Evolutionary conservation across 2,113 vertebrate species (phyloP), one percentile per base, ranked within the genome.

Genomic region (Actenoides hombroni): DNA sequence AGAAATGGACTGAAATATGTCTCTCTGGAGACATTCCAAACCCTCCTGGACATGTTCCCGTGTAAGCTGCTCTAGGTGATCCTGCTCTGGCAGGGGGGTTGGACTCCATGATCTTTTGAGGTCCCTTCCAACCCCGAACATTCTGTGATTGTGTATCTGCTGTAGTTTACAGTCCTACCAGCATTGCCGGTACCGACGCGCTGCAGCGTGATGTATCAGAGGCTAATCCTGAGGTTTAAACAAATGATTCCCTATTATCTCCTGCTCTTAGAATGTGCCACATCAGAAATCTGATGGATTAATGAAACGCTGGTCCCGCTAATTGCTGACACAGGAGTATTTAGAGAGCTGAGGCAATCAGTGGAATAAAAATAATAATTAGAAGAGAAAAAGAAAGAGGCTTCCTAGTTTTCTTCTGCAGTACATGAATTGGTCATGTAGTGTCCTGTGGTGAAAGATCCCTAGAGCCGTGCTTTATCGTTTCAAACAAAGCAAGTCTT

Each of bases 241-340:
- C 94, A 95, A 97, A 97, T 21, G 88, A 97, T 95, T 97, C 96
- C 90, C 97, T 92, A 91, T 98, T 98, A 98, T 98, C 98, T 97
- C 97, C 88, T 69, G 79, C 88, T 79, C 97, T 98, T 97, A 97
- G 97, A 98, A 98, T 97, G 97, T 97, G 97, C 94, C 35, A 74
- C 97, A 98, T 97, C 96, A 98, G 98, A 97, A 98, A 97, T 83
- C 94, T 96, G 92, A 97, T 26, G 97, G 98, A 98, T 98, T 99
- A 98, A 99, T 97, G 98, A 98, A 98, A 98, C 97, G 93, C 95
- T 98, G 97, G 97, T 98, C 94, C 90, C 75, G 94, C 98, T 99
- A 99, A 99, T 99, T 99, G 98, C 98, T 98, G 98, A 98, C 98
- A 98, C 86, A 84, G 96, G 96, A 96, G 97, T 94, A 97, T 97